phyloP scores from a whole-genome alignment of 2,113 vertebrate genomes.

The Amblyornis subalaris region DNA sequence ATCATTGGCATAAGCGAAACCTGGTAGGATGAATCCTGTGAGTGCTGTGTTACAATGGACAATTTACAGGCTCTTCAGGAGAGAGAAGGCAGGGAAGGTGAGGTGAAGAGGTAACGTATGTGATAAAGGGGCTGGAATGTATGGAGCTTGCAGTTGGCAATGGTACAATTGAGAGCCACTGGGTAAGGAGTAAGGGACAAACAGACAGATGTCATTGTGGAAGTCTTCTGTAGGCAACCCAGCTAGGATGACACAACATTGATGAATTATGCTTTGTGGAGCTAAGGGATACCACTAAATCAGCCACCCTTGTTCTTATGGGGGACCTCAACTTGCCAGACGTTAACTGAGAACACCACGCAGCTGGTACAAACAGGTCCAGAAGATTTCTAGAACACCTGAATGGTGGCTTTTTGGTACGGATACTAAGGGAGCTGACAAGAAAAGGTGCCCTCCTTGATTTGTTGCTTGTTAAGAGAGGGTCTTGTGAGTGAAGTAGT shows the following conservation, averaged over 20 bases:
- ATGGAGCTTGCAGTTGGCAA: background rate
- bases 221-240: background rate
- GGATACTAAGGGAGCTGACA: background rate
- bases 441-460: background rate
- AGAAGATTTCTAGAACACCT: background rate
- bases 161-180: background rate
- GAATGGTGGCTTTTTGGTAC: background rate
- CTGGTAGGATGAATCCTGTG: background rate
- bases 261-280: background rate
- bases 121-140: background rate
- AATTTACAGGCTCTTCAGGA: background rate
- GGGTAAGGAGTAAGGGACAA: background rate
- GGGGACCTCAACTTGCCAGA: background rate
- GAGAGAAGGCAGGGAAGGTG: background rate
- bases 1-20: background rate
- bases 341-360: background rate
- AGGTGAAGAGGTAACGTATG: accelerated
- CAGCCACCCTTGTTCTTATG: background rate
- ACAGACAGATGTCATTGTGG: background rate
- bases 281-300: background rate
- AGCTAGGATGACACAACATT: background rate
- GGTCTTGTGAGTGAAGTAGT: background rate
- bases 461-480: background rate
- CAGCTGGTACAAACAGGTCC: background rate
- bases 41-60: background rate